Evolutionary conservation across 2,888 invertebrate genomes (phyloP).

Genomic region (Epiperipatus broadwayi): DNA sequence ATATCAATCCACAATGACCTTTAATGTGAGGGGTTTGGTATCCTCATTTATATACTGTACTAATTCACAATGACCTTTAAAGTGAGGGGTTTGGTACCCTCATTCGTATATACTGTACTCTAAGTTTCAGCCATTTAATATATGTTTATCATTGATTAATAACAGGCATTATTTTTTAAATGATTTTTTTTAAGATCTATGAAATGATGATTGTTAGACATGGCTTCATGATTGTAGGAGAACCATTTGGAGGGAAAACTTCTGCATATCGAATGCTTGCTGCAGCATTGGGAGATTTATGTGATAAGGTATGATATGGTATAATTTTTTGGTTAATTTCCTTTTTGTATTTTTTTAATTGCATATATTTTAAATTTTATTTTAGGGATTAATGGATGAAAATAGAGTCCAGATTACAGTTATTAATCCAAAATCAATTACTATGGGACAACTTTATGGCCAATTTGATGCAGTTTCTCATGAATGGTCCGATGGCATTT

Average conservation of each 20-base stretch:
- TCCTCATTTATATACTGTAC: too few species aligned
- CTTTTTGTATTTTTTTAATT: not conserved
- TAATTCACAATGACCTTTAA: too few species aligned
- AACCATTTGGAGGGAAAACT: constrained; percentile 32
- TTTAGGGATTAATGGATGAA: constrained; percentile 17
- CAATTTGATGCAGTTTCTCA: constrained; percentile 34
- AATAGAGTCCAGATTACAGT: constrained; percentile 32
- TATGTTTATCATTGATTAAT: too few species aligned
- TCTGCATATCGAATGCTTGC: constrained; percentile 54
- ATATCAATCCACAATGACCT: too few species aligned
- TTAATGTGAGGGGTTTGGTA: too few species aligned
- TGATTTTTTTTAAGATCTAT: constrained; percentile 25
- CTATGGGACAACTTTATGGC: constrained; percentile 38
- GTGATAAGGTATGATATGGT: constrained; percentile 42
- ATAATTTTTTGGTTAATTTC: not conserved
- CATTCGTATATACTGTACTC: too few species aligned
- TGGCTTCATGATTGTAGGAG: constrained; percentile 34
- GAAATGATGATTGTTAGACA: constrained; percentile 36
- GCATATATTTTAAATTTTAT: constrained; percentile 8
- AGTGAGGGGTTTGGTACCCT: too few species aligned
- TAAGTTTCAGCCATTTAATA: too few species aligned
- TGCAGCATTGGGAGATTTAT: constrained; percentile 50
- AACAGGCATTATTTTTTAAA: constrained; percentile 8
- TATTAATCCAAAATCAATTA: constrained; percentile 31
- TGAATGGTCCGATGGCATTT: constrained; percentile 33